Base-by-base conservation (phyloP, 2,113 vertebrate genomes). In the Otocyon megalotis region DNA sequence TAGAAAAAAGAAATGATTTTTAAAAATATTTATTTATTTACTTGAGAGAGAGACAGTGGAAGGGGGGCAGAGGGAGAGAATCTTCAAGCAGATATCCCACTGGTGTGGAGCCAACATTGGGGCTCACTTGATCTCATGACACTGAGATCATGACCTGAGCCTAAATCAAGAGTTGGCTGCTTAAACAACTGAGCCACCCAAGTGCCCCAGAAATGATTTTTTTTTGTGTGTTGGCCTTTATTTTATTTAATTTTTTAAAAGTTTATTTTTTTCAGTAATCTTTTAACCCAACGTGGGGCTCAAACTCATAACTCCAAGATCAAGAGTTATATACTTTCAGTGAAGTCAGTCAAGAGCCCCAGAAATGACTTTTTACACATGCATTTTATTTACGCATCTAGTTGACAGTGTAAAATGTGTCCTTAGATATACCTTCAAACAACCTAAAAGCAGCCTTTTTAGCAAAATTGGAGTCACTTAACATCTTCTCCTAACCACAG, bases 11-110 rank as follows among this genome's bases (percentile, higher is more conserved):
- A 74, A 50, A 2, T n/a, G 5, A 26, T 72, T 88, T 60, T 94
- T 69, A 17, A 8, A n/a, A 69, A 69, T 15, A 69, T 69, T 69
- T 67, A 67, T 67, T 67, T 67, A 17, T 69, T 69, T 69, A 17
- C 0, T 0, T n/a, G 30, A 69, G 7, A 67, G 14, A 67, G 30
- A 6, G 1, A n/a, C 7, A 67, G 30, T 4, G 7, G 65, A 15
- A 32, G 32, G n/a, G 15, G 65, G 65, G 1, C 65, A 69, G 65
- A 69, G 32, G 65, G 30, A 69, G 32, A 69, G 14, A n/a, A 3
- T n/a, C 65, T 69, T 69, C 16, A n/a, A 67, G 30, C 30, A 17
- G 30, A 67, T 15, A 32, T 15, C 7, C 30, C 30, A 67, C 30
- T 69, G 32, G 65, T 30, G 17, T 69, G 32, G 30, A 69, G 32